Evolutionary conservation across 2,888 invertebrate genomes (phyloP), one percentile per base, ranked within the genome.

Genomic region (Chorisops tibialis): DNA sequence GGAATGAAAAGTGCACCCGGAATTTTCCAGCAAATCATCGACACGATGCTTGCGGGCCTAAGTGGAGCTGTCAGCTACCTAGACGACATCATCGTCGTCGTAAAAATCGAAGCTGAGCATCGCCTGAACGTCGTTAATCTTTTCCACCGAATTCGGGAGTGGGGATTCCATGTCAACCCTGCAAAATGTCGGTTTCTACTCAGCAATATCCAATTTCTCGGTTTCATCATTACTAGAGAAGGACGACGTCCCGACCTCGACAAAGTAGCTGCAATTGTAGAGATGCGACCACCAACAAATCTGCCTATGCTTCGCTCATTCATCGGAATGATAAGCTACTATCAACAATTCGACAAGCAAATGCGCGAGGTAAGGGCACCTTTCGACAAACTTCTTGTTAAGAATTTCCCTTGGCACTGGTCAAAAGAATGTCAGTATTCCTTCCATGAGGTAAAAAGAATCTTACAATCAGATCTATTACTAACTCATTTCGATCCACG

Each of bases 61-160:
- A 2, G 21, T 3, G 48, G 21, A 11, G 21, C 21, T 4, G 3
- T 48, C 9, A 2, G 21, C 7, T 48, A 7, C n/a, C 11, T 67
- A 12, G 67, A 67, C 54, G 67, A 67, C 47, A 64, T 67, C 16
- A 48, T 67, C 45, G 45, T 67, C n/a, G n/a, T n/a, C n/a, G n/a
- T n/a, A n/a, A n/a, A n/a, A n/a, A n/a, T n/a, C n/a, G n/a, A n/a
- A n/a, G n/a, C n/a, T n/a, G n/a, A n/a, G n/a, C n/a, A n/a, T n/a
- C n/a, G n/a, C n/a, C 48, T 19, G 19, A 48, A 21, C 18, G 5
- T 5, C 6, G 4, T 48, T 21, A 35, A 39, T 18, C 14, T 65
- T 2, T 39, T 67, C 35, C 21, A 60, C 16, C 48, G 64, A 1
- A 63, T 41, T 30, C 12, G 59, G 62, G 61, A 11, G 51, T 59